phyloP scores from a whole-genome alignment of 2,888 invertebrate species.

The Matsumyia berberina region DNA sequence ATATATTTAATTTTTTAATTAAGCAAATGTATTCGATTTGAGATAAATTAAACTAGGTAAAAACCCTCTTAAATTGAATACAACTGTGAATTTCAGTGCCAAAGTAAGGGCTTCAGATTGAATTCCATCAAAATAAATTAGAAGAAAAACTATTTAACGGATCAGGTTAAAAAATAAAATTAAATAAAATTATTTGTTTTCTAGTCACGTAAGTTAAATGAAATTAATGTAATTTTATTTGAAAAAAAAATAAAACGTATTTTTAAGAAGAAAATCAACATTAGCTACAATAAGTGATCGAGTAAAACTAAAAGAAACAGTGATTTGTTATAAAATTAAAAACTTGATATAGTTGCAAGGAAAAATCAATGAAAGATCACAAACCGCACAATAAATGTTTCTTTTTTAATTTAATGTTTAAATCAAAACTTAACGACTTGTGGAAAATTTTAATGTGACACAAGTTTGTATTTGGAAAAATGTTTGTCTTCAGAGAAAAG shows the following conservation, averaged over 20 bases:
- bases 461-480: background rate
- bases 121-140: constrained; percentile 44
- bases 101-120: constrained; percentile 62
- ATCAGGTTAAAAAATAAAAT: background rate
- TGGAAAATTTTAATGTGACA: constrained; percentile 21
- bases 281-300: constrained; percentile 5
- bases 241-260: constrained; percentile 12
- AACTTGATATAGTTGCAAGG: background rate
- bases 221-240: constrained; percentile 51
- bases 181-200: constrained; percentile 42
- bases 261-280: background rate
- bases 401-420: background rate
- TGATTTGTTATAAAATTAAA: constrained; percentile 20
- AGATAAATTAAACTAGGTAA: constrained; percentile 3
- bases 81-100: constrained; percentile 76
- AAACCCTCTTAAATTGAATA: constrained; percentile 56
- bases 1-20: constrained; percentile 9
- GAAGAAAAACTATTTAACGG: constrained; percentile 2
- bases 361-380: background rate
- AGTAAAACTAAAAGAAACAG: background rate
- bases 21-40: constrained; percentile 56
- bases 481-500: background rate
- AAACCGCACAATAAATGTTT: constrained; percentile 23
- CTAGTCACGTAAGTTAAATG: constrained; percentile 45
- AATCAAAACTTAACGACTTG: background rate